Base-by-base conservation (phyloP, 1,140 invertebrate genomes). In the Magallana gigas region DNA sequence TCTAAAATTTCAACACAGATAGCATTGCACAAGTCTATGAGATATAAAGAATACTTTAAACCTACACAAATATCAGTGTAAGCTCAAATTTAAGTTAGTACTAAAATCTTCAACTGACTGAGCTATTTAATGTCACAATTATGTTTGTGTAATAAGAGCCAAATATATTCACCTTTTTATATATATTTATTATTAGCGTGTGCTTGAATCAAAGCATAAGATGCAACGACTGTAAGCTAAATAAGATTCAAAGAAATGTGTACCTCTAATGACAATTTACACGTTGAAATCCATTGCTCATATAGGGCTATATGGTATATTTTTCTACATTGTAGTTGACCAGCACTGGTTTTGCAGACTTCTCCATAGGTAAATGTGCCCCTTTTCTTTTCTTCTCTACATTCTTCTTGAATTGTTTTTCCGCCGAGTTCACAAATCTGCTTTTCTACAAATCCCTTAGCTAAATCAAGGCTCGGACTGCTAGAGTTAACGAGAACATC, bases 401-500 rank as follows among this genome's bases (percentile, higher is more conserved):
- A 82, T 82, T 82, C 80, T 7, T 14, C 57, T 57, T 82, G 80
- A 16, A 82, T 82, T 12, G 36, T 56, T 48, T 82, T 29, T 82
- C 80, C 80, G 36, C 36, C 80, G 12, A 56, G 36, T 57, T 56
- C 7, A 48, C 36, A 29, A 56, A 82, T 48, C 16, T 48, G 3
- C 11, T 16, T 82, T 7, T 23, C 36, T 8, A 82, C 9, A 82
- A 82, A 36, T 14, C 80, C 80, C 7, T 7, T 56, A 12, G 14
- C 12, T 29, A 82, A 18, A 4, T 6, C 80, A 56, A 82, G 57
- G 16, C 56, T 4, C 5, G 9, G 36, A 82, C 12, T 82, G 12
- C 36, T 57, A 48, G 80, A 82, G 56, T 82, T 82, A 14, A 82
- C 80, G 8, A 82, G 16, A 48, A 82, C 80, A 23, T 82, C 80